Conservation (phyloP, 2,888 invertebrate species). For the Leucoma salicis region DNA sequence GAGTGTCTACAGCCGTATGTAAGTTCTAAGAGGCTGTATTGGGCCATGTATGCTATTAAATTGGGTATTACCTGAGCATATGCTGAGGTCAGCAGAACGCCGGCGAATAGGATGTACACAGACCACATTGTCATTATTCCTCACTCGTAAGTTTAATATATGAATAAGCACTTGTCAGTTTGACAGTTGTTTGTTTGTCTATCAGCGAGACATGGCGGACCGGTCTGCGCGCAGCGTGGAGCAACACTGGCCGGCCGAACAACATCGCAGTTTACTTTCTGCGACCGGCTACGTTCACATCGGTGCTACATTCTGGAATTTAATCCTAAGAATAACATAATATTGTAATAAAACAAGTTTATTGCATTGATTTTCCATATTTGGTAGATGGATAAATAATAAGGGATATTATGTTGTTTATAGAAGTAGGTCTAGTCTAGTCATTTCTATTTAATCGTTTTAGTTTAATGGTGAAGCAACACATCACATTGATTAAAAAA, state of each 20-base stretch:
- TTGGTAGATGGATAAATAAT: too few species aligned
- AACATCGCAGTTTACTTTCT: constrained; percentile 73
- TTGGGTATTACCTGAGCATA: constrained; percentile 57
- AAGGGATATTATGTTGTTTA: too few species aligned
- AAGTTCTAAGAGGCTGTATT: not conserved
- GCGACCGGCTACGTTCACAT: constrained; percentile 63
- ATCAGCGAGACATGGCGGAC: constrained; percentile 67
- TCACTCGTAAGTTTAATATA: constrained; percentile 37
- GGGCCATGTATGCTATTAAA: not conserved
- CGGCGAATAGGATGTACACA: constrained; percentile 52
- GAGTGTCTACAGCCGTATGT: constrained; percentile 15
- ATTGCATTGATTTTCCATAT: too few species aligned
- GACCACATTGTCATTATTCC: constrained; percentile 55
- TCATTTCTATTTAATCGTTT: too few species aligned
- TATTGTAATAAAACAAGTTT: too few species aligned
- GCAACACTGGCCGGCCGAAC: constrained; percentile 62
- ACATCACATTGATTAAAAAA: too few species aligned
- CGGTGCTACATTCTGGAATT: not conserved
- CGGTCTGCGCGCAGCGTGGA: constrained; percentile 62
- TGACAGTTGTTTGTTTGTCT: constrained; percentile 40
- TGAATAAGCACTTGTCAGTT: constrained; percentile 45
- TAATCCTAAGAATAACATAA: too few species aligned
- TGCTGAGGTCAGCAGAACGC: constrained; percentile 52
- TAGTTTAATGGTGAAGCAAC: too few species aligned
- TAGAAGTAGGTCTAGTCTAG: too few species aligned